Conservation (phyloP, 1,140 invertebrate genomes). For the Gryllus bimaculatus region DNA sequence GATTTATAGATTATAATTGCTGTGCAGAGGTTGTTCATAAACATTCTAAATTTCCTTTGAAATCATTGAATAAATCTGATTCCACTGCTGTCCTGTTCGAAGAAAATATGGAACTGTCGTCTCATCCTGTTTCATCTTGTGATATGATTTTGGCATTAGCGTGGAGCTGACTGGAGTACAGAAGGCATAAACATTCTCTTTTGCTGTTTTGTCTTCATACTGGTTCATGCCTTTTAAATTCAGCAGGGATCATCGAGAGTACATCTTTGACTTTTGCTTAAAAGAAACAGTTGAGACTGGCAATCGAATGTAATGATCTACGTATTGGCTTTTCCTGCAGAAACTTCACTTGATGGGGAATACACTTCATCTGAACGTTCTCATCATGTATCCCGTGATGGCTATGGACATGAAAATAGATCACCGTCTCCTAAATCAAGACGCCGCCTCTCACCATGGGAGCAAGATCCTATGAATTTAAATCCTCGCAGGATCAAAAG, state of each 20-base stretch:
- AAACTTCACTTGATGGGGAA: neutral
- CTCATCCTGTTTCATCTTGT: too few species aligned
- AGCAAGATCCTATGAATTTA: neutral
- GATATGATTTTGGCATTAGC: too few species aligned
- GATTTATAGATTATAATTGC: too few species aligned
- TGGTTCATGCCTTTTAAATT: neutral
- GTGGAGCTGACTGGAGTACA: neutral
- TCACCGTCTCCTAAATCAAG: neutral
- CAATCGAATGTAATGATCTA: neutral
- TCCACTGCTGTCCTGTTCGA: too few species aligned
- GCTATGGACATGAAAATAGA: neutral
- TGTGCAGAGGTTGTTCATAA: too few species aligned
- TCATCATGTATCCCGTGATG: neutral
- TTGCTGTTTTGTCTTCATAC: neutral
- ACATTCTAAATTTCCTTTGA: too few species aligned
- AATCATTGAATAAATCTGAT: too few species aligned
- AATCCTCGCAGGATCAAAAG: neutral
- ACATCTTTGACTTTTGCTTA: too few species aligned
- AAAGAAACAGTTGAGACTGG: neutral
- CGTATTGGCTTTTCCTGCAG: conserved; percentile 3
- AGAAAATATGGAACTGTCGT: too few species aligned
- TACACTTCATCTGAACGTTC: neutral
- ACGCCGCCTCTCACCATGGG: neutral
- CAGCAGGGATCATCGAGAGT: neutral
- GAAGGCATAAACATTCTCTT: neutral